Evolutionary conservation across 2,888 invertebrate species (phyloP).

Genomic region (Ophion costatus): DNA sequence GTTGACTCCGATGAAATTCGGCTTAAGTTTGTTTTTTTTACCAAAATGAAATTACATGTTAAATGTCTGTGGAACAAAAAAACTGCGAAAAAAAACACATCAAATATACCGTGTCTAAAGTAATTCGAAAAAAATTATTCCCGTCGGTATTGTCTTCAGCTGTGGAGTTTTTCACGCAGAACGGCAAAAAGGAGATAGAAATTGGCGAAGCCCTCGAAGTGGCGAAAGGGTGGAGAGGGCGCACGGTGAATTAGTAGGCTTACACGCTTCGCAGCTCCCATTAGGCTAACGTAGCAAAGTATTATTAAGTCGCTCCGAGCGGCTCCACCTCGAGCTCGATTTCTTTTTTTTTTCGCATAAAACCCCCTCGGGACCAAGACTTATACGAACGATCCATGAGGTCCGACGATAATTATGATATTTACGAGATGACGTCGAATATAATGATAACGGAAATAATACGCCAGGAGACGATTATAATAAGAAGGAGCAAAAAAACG

Average conservation of each 20-base stretch:
- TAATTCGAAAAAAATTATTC: background rate
- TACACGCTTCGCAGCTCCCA: slow-evolving; percentile 78
- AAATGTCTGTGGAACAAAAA: too few relatives aligned
- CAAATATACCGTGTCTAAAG: background rate
- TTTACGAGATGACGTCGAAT: slow-evolving; percentile 62
- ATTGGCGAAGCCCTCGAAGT: slow-evolving; percentile 20
- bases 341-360: slow-evolving; percentile 20
- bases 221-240: slow-evolving; percentile 46
- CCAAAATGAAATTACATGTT: too few relatives aligned
- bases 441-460: slow-evolving; percentile 52
- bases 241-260: slow-evolving; percentile 78
- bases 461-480: slow-evolving; percentile 43
- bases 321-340: slow-evolving; percentile 28
- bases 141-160: background rate
- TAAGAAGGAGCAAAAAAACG: slow-evolving; percentile 37
- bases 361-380: slow-evolving; percentile 46
- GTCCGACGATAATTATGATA: slow-evolving; percentile 65
- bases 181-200: background rate
- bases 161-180: background rate
- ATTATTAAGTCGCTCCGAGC: slow-evolving; percentile 79
- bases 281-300: slow-evolving; percentile 79
- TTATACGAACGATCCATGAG: slow-evolving; percentile 75
- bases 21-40: too few relatives aligned
- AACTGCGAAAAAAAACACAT: too few relatives aligned
- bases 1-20: too few relatives aligned